Evolutionary conservation across 2,113 vertebrate genomes (phyloP).

Genomic region (Chaenocephalus aceratus): DNA sequence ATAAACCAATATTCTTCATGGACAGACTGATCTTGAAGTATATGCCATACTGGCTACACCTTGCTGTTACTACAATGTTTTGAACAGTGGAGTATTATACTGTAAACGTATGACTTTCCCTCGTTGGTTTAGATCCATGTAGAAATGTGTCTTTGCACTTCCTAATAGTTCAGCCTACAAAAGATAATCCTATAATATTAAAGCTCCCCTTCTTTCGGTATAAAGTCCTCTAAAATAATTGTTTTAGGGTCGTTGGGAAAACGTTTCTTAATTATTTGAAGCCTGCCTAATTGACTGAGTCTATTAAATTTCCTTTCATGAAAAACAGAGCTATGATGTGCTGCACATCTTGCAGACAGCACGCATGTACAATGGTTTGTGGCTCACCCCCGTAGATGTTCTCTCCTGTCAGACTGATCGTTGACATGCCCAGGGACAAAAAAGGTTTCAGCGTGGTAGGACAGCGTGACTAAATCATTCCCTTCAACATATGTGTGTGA

Average conservation of each 20-base stretch:
- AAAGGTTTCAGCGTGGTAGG: conserved; percentile 71
- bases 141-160: conserved; percentile 11
- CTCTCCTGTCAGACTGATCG: conserved; percentile 55
- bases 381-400: conserved; percentile 27
- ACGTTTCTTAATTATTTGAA: conserved; percentile 45
- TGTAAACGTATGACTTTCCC: conserved; percentile 31
- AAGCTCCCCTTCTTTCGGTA: conserved; percentile 11
- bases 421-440: conserved; percentile 64
- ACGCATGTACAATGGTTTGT: conserved; percentile 22
- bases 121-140: not conserved
- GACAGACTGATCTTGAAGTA: not conserved
- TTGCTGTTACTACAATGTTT: not conserved
- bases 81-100: not conserved
- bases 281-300: conserved; percentile 45
- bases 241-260: conserved; percentile 48
- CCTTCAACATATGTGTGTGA: conserved; percentile 81
- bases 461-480: conserved; percentile 74
- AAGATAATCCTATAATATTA: conserved; percentile 41
- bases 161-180: conserved; percentile 34
- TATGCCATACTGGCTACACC: not conserved
- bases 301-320: conserved; percentile 51
- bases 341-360: not conserved
- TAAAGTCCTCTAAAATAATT: conserved; percentile 35
- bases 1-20: too few species aligned
- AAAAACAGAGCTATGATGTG: conserved; percentile 6